Evolutionary conservation across 2,888 invertebrate species (phyloP), one percentile per base, ranked within the genome.

Genomic region (Ellobium chinense): DNA sequence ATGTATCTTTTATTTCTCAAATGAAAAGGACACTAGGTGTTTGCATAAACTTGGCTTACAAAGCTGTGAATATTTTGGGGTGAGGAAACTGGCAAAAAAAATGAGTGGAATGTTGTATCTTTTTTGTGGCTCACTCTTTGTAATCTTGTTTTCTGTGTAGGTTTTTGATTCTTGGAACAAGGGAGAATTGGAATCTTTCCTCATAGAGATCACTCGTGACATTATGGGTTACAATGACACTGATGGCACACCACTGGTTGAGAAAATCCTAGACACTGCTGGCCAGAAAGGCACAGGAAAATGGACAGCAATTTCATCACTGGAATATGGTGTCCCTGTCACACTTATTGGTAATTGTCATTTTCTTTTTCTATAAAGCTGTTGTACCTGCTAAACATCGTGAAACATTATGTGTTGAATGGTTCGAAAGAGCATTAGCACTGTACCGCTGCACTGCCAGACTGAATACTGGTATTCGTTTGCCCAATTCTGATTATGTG

Each of bases 211-310:
- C 85, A 99, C 99, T 0, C 95, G 96, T 78, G 97, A 99, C 91
- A 99, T 99, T 88, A 94, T 99, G 80, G 96, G 96, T 88, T 99
- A 95, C 93, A 97, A 97, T 91, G 97, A 98, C 87, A 91, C 93
- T 0, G 96, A 97, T 91, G 97, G 97, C 56, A 94, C 95, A 81
- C 95, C 95, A 89, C 94, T 99, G 66, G 94, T 99, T 83, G 97
- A 97, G 56, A 96, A 98, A 93, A 99, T 99, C 87, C 95, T 96
- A 9, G 99, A 99, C 92, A 95, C 97, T 0, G 99, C 99, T 5
- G 99, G 99, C 70, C 97, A 99, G 94, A 99, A 99, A 93, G 99
- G 99, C 73, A 99, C 99, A 0, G 99, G 99, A 78, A 99, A 99
- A 93, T 99, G 99, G 99, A 99, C 99, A 0, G 99, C 98, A 0